Evolutionary conservation across 2,888 invertebrate species (phyloP), one percentile per base, ranked within the genome.

Genomic region (Gari tellinella): DNA sequence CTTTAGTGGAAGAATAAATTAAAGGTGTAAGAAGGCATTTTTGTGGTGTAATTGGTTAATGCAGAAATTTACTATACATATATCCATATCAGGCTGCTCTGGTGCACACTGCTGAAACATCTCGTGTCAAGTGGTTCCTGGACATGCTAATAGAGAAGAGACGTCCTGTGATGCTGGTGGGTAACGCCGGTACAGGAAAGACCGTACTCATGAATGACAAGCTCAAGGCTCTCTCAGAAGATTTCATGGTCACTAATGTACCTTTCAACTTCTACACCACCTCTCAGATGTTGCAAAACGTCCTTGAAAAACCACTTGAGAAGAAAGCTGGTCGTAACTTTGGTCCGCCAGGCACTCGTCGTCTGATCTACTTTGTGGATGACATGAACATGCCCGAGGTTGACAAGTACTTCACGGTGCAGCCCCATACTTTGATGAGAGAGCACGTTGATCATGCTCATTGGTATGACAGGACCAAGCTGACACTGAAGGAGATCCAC

Each of bases 311-410:
- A 90, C 97, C 98, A 7, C 92, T 99, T 68, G 99, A 99, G 92
- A 99, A 99, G 93, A 99, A 99, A 92, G 98, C 98, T 12, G 98
- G 97, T 7, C 94, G 97, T 78, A 98, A 98, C 93, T 99, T 96
- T 89, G 99, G 98, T 0, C 99, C 99, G 15, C 98, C 98, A 0
- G 98, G 98, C 15, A 97, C 95, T 87, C 97, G 98, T 92, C 96
- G 96, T 0, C 93, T 99, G 48, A 95, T 99, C 75, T 98, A 98
- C 92, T 99, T 99, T 90, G 95, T 99, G 72, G 99, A 99, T 89
- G 99, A 99, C 88, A 96, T 99, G 95, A 99, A 99, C 90, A 99
- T 99, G 98, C 98, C 99, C 0, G 97, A 97, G 94, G 95, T 98
- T 2, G 98, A 98, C 91, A 94, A 94, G 41, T 99, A 98, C 88